These are phyloP conservation scores for Onchidella celtica DNA, from an alignment of 2,888 invertebrate species.

Conservation along the genomic window DNA sequence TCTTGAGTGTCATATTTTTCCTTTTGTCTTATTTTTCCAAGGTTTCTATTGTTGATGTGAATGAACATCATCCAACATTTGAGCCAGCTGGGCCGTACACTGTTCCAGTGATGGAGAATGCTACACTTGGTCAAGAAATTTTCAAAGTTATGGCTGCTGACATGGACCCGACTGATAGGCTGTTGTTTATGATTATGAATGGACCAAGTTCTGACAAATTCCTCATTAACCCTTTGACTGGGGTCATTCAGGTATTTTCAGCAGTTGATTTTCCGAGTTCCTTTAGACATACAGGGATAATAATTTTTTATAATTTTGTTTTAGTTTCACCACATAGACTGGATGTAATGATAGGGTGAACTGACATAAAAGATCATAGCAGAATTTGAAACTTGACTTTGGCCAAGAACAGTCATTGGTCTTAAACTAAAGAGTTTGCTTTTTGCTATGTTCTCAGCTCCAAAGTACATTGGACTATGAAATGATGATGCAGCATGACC, in stretches of 20 bases:
- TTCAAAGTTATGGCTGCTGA: slow-evolving; percentile 61
- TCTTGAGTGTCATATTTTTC: too few relatives aligned
- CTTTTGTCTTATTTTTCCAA: slow-evolving; percentile 81
- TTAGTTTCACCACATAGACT: too few relatives aligned
- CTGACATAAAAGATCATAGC: too few relatives aligned
- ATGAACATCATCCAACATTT: slow-evolving; percentile 59
- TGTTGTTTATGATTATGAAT: slow-evolving; percentile 58
- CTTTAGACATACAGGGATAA: too few relatives aligned
- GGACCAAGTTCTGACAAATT: slow-evolving; percentile 62
- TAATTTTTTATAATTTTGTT: too few relatives aligned
- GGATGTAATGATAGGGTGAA: too few relatives aligned
- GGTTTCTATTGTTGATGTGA: slow-evolving; percentile 59
- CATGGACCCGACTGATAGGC: slow-evolving; percentile 56
- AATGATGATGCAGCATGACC: slow-evolving; percentile 53
- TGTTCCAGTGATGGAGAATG: slow-evolving; percentile 53
- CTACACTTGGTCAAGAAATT: slow-evolving; percentile 56
- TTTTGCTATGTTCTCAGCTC: too few relatives aligned
- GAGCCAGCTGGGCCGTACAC: slow-evolving; percentile 78
- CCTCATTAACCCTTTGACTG: slow-evolving; percentile 58
- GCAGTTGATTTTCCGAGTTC: background rate
- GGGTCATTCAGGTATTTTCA: slow-evolving; percentile 54
- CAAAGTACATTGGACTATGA: slow-evolving; percentile 60
- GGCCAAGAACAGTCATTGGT: too few relatives aligned
- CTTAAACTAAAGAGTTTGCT: too few relatives aligned
- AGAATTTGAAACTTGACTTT: too few relatives aligned